Evolutionary conservation across 2,113 vertebrate species (phyloP), one percentile per base, ranked within the genome.

Genomic region (Lagopus leucura): DNA sequence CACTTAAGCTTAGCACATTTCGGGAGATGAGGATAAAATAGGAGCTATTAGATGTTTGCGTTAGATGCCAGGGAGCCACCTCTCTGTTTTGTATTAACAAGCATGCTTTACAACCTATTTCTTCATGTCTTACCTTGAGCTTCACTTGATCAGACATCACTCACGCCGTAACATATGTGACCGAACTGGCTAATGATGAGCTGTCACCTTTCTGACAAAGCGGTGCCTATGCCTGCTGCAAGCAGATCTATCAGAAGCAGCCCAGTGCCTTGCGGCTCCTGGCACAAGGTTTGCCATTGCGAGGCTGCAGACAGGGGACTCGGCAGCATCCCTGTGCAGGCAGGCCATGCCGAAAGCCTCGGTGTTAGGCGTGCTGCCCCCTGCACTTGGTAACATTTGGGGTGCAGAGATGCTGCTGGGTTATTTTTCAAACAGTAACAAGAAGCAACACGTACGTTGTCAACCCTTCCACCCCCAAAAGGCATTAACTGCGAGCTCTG

Each of bases 1-100:
- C 98, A 97, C 97, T 98, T 97, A 92, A 97, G 95, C 97, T 84
- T 28, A 96, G 96, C 94, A 89, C 96, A 55, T 95, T 98, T 97
- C 80, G 94, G 55, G 96, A 97, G 97, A 96, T 40, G 96, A 96
- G 97, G 94, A 96, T 88, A 42, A 93, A 93, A 71, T 3, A 48
- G 79, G 61, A 91, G 73, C 82, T 43, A 61, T 12, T 52, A 64
- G 61, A 63, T 38, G 90, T 55, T 90, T 42, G 79, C 52, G 1
- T 10, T 27, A 36, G 86, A 43, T 90, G 69, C 82, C 67, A 76
- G 89, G 84, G 76, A 95, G 69, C 61, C 52, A 64, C 92, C 78
- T 96, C 78, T 40, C 9, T 4, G 77, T 7, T 78, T 11, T 7
- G 24, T 52, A 1, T 19, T 12, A 69, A 73, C 90, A 81, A 96